Evolutionary conservation across 2,113 vertebrate species (phyloP), one percentile per base, ranked within the genome.

Genomic region (Passerina amoena): DNA sequence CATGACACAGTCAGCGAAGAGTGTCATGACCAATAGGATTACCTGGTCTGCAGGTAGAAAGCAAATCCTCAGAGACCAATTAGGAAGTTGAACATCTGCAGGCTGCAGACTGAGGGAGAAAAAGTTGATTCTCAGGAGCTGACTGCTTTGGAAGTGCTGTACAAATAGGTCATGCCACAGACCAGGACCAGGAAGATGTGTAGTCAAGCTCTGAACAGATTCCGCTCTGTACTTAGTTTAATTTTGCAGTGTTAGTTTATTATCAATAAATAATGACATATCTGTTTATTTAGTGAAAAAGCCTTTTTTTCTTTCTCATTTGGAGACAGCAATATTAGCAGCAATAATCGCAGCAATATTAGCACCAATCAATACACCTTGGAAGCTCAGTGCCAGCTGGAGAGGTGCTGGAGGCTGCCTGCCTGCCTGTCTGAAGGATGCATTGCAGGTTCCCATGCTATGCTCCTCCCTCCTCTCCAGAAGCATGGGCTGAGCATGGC

Each of bases 371-470:
- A 11, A 51, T 68, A 54, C 24, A 47, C 47, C 28, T 61, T 9
- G 20, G 50, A 75, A 79, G 61, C 31, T 65, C 56, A 28, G 27
- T 21, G 24, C 14, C n/a, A 18, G 22, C 70, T 38, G 24, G 60
- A 50, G n/a, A n/a, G 47, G n/a, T 42, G 47, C 82, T 37, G 2
- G 45, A 57, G 27, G 50, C 79, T 40, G 44, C 28, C 14, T 12
- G 28, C n/a, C 14, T 12, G 28, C 57, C 28, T 82, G 21, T 17
- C 71, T 44, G 75, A n/a, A 72, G 73, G 68, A 18, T 31, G 45
- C 54, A 2, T 2, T 60, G 45, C n/a, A 64, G 27, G 30, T 28
- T 72, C 69, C 33, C 48, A 6, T 0, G 0, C n/a, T 16, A 5
- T 0, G 6, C 54, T 87, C 12, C 18, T n/a, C 66, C 4, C 1